Evolutionary conservation across 2,797 vertebrate genomes (phyloP).

Genomic region (Gobio occitaniae): DNA sequence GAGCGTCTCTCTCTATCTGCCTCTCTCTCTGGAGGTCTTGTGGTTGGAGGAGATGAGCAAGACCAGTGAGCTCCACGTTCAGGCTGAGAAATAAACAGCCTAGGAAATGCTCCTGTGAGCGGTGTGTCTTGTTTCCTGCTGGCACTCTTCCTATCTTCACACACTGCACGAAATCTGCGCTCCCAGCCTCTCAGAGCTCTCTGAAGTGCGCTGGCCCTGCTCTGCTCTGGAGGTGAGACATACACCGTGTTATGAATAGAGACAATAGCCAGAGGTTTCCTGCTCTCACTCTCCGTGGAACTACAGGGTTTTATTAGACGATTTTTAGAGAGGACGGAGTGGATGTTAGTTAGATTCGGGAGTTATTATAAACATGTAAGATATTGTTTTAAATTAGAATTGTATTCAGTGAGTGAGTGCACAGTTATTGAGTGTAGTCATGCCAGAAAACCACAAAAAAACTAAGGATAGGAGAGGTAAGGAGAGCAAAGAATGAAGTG

Average conservation of each 20-base stretch:
- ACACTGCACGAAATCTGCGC: conserved; percentile 35
- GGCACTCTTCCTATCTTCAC: conserved; percentile 35
- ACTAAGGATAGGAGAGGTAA: conserved; percentile 10
- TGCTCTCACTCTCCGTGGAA: conserved; percentile 49
- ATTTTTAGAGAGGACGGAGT: conserved; percentile 25
- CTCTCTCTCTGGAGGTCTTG: conserved; percentile 23
- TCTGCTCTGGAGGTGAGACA: conserved; percentile 51
- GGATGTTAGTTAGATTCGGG: conserved; percentile 1
- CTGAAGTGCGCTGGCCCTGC: conserved; percentile 33
- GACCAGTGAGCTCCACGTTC: neutral
- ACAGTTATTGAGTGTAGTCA: neutral
- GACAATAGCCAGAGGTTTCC: conserved; percentile 59
- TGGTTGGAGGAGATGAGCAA: conserved; percentile 28
- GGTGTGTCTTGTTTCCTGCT: conserved; percentile 30
- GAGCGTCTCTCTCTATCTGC: conserved; percentile 25
- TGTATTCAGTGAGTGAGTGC: neutral
- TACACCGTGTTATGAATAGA: conserved; percentile 53
- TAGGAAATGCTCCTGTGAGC: conserved; percentile 26
- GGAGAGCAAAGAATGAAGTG: conserved; percentile 41
- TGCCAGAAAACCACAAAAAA: too few species aligned
- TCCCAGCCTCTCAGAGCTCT: conserved; percentile 33
- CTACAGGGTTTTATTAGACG: conserved; percentile 55
- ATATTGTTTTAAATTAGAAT: neutral
- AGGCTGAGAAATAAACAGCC: conserved; percentile 26
- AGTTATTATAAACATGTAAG: neutral